phyloP scores from a whole-genome alignment of 37 sponge, comb jelly and placozoan species.

The Crambe crambe region DNA sequence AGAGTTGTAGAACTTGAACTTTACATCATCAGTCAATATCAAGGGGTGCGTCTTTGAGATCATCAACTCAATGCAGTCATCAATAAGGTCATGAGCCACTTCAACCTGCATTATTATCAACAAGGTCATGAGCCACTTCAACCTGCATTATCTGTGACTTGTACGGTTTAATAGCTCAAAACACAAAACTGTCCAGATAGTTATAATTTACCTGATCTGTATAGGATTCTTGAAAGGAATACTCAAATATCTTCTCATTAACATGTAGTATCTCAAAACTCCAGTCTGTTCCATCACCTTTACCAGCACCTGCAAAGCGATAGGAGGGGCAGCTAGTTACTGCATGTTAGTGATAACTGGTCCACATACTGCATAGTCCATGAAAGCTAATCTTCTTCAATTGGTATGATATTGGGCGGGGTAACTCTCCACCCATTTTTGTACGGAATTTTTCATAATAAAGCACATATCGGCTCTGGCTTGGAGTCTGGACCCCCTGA shows the following conservation, averaged over 20 bases:
- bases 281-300: conserved; percentile 47
- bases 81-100: background rate
- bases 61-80: conserved; percentile 1
- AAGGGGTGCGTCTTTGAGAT: conserved; percentile 1
- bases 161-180: background rate
- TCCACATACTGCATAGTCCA: conserved; percentile 36
- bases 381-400: conserved; percentile 25
- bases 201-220: conserved; percentile 11
- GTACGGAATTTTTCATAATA: conserved; percentile 40
- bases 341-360: too few species aligned
- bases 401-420: conserved; percentile 15
- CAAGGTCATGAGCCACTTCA: background rate
- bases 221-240: background rate
- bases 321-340: too few species aligned
- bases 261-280: conserved; percentile 30
- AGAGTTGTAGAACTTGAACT: conserved; percentile 27
- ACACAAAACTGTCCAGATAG: background rate
- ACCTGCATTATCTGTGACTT: background rate
- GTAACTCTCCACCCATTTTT: conserved; percentile 25
- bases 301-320: conserved; percentile 18
- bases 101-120: background rate
- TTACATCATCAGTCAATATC: conserved; percentile 46
- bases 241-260: conserved; percentile 28
- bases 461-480: conserved; percentile 61
- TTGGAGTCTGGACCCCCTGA: conserved; percentile 82